Conservation (phyloP, 2,797 vertebrate genomes). For the Sebastiscus albofasciatus region DNA sequence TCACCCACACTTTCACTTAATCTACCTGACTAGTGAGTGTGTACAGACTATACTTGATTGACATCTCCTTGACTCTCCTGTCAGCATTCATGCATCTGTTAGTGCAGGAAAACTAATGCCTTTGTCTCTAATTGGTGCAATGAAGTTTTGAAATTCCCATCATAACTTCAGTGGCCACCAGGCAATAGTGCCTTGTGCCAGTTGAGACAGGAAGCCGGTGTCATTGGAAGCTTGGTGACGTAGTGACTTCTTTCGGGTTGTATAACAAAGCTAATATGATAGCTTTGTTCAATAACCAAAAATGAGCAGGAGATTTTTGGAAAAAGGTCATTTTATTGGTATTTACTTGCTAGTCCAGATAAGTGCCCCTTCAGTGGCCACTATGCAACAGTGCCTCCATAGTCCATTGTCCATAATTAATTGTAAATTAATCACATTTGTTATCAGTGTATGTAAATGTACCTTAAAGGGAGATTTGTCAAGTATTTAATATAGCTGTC, state of each 20-base stretch:
- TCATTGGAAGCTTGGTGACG: neutral
- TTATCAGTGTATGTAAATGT: no score
- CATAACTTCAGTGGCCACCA: neutral
- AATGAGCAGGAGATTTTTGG: neutral
- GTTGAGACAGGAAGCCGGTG: neutral
- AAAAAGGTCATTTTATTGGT: no score
- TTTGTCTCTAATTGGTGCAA: neutral
- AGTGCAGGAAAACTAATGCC: neutral
- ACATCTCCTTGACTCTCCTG: neutral
- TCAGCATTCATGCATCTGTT: neutral
- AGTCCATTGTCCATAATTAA: no score
- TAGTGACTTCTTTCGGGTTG: neutral
- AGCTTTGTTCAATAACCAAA: neutral
- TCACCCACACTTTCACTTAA: neutral
- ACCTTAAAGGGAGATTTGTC: no score
- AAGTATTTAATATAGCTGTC: no score
- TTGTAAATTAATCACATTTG: accelerated
- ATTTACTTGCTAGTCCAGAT: no score
- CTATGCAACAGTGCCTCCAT: no score
- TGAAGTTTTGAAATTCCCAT: neutral
- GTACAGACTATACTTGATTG: neutral
- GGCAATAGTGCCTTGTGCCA: neutral
- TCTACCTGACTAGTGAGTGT: neutral
- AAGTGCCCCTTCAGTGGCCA: no score
- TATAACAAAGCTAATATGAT: neutral